Evolutionary conservation across 2,797 vertebrate genomes (phyloP).

Genomic region (Alfaro cultratus): DNA sequence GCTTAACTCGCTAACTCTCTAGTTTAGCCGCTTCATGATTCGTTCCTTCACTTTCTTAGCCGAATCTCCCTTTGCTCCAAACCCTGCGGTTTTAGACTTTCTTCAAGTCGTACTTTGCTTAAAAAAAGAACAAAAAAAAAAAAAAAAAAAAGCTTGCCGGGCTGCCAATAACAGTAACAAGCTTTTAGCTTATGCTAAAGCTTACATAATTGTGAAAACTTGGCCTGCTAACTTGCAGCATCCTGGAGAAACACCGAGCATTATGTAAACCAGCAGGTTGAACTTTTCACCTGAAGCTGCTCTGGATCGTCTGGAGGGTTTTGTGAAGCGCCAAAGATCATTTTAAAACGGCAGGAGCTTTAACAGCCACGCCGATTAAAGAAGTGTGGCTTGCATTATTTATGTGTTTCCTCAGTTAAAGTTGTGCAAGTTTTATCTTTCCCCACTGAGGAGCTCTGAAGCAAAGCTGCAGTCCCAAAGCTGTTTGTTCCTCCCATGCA

Average conservation of each 20-base stretch:
- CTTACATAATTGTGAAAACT: neutral
- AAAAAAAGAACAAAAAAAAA: neutral
- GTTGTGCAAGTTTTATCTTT: neutral
- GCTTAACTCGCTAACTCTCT: slow-evolving; percentile 28
- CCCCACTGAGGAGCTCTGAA: neutral
- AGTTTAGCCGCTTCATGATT: slow-evolving; percentile 18
- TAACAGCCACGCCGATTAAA: neutral
- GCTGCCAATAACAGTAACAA: neutral
- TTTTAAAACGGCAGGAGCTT: neutral
- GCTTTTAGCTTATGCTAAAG: neutral
- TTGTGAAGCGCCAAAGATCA: neutral
- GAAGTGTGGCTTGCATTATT: neutral
- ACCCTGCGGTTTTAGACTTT: neutral
- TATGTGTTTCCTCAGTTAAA: neutral
- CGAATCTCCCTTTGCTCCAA: neutral
- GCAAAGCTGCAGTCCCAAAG: neutral
- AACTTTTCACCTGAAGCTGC: neutral
- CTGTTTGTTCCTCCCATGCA: neutral
- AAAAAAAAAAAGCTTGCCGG: neutral
- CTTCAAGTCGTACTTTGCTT: accelerated
- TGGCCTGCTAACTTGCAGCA: neutral
- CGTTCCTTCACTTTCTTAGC: neutral
- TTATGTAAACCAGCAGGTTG: neutral
- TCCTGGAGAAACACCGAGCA: neutral
- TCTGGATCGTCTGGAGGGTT: neutral